Evolutionary conservation across 2,797 vertebrate genomes (phyloP).

Genomic region (Caiman crocodilus): DNA sequence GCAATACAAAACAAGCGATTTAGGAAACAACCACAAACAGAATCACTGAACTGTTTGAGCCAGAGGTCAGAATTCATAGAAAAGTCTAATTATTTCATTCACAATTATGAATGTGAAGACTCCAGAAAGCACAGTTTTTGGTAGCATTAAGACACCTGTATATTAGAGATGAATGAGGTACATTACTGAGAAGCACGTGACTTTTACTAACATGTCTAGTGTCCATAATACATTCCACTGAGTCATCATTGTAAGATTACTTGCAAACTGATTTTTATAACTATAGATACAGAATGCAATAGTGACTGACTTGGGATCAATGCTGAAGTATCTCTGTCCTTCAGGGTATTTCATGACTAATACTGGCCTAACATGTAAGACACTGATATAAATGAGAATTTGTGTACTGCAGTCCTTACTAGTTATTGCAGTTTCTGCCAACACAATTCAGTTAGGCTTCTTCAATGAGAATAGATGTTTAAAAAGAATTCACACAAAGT

Average conservation of each 20-base stretch:
- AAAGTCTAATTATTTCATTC: not conserved
- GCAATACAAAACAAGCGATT: not conserved
- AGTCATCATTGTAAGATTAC: not conserved
- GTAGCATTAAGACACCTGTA: not conserved
- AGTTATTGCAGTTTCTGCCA: not conserved
- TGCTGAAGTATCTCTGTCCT: not conserved
- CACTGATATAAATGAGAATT: not conserved
- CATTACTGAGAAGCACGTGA: not conserved
- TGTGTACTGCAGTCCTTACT: not conserved
- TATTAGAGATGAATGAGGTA: not conserved
- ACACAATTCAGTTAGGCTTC: not conserved
- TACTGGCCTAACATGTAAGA: not conserved
- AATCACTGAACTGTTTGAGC: not conserved
- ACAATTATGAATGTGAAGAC: not conserved
- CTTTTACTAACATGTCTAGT: not conserved
- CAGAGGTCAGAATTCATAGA: not conserved
- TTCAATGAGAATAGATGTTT: not conserved
- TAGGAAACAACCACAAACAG: not conserved
- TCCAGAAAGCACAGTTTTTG: not conserved
- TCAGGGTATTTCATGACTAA: not conserved
- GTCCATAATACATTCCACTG: not conserved
- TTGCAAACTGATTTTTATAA: not conserved
- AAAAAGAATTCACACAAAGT: not conserved
- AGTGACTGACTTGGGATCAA: not conserved
- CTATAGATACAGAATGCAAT: not conserved